Conservation (phyloP, 2,113 vertebrate species). For the Eonycteris spelaea region DNA sequence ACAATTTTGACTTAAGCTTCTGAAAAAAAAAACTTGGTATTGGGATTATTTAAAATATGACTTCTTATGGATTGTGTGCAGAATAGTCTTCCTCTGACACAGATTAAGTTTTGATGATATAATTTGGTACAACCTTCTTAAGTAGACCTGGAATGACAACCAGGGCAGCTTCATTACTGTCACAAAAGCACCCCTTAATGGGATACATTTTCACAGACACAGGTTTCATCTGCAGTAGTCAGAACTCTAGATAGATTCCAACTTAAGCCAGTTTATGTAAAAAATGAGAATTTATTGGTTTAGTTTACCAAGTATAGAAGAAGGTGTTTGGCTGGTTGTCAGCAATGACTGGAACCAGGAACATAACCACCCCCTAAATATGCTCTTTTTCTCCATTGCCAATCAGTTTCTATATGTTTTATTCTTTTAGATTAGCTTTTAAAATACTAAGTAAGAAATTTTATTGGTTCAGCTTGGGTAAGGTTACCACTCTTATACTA, state of each 20-base stretch:
- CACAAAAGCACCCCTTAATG: background rate
- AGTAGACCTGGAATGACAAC: background rate
- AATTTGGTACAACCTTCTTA: slow-evolving; percentile 1
- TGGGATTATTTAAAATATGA: slow-evolving; percentile 55
- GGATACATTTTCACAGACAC: background rate
- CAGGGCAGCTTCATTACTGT: background rate
- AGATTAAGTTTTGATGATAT: background rate
- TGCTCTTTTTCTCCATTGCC: background rate
- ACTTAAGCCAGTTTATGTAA: background rate
- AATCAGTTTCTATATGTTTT: background rate
- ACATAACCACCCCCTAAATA: background rate
- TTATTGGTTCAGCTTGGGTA: background rate
- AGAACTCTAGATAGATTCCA: background rate
- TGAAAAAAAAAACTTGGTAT: background rate
- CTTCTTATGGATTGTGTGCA: background rate
- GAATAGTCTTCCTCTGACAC: background rate
- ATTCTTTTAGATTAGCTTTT: background rate
- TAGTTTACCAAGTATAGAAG: background rate
- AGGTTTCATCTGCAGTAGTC: background rate
- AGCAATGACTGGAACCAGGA: background rate
- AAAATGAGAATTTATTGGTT: background rate
- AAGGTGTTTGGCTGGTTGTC: background rate
- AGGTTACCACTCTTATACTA: background rate
- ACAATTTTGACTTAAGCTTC: slow-evolving; percentile 57
- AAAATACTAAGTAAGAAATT: background rate